Conservation (phyloP, 2,113 vertebrate genomes). For the Phaethornis superciliosus region DNA sequence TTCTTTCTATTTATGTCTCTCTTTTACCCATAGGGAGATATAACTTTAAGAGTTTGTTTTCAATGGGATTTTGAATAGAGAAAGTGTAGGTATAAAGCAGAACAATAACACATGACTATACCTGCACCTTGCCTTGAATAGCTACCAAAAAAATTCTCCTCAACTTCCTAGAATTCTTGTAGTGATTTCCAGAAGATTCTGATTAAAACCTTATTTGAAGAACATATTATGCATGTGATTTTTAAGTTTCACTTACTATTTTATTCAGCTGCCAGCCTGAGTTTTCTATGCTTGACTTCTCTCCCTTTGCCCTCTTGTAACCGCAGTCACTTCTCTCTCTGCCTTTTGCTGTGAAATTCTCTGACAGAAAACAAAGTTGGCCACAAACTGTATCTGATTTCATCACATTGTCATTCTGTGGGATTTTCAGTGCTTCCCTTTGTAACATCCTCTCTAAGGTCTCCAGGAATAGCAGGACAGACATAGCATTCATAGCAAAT, state of each 20-base stretch:
- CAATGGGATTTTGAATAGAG: not conserved
- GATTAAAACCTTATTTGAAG: not conserved
- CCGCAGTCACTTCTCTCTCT: not conserved
- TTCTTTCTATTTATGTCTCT: not conserved
- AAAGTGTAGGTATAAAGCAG: not conserved
- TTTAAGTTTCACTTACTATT: not conserved
- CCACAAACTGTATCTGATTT: not conserved
- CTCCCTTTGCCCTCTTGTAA: not conserved
- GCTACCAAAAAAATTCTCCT: not conserved
- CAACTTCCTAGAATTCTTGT: not conserved
- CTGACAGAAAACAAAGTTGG: not conserved
- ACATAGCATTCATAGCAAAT: not conserved
- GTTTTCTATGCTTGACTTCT: not conserved
- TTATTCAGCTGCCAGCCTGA: not conserved
- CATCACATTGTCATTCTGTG: not conserved
- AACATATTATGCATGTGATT: accelerated
- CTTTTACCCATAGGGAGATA: accelerated
- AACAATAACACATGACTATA: not conserved
- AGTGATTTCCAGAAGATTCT: not conserved
- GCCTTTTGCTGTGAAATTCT: not conserved
- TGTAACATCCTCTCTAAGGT: not conserved
- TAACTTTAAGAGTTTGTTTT: not conserved
- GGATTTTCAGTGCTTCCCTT: not conserved
- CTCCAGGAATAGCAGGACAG: not conserved
- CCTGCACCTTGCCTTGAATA: not conserved